Conservation (phyloP, 1,140 invertebrate genomes). For the Neelides sp. region DNA sequence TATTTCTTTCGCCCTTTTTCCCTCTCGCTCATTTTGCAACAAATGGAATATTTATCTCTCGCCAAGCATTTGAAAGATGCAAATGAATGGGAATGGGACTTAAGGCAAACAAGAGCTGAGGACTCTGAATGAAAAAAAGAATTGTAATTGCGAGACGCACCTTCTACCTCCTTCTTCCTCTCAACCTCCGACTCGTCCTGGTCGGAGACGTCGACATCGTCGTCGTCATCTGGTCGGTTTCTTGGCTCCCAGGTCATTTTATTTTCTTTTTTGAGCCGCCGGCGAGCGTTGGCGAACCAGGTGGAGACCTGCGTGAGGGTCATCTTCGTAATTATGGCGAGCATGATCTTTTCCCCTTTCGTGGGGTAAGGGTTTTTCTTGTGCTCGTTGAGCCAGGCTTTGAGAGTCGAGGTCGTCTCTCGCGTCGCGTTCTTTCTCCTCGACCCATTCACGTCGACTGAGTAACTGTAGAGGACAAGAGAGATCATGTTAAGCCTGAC, state of each 20-base stretch:
- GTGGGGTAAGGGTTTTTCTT: conserved; percentile 49
- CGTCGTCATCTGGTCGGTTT: conserved; percentile 41
- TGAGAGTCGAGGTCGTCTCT: conserved; percentile 91
- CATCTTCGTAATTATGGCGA: conserved; percentile 53
- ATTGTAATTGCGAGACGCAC: too few relatives aligned
- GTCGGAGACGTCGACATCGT: conserved; percentile 31
- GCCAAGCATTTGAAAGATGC: too few relatives aligned
- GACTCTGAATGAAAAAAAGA: too few relatives aligned
- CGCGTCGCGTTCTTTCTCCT: conserved; percentile 91
- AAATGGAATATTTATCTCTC: too few relatives aligned
- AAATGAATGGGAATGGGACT: too few relatives aligned
- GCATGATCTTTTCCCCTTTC: conserved; percentile 52
- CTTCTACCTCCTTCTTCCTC: conserved; percentile 23
- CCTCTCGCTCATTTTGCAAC: too few relatives aligned
- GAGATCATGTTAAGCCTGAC: not conserved
- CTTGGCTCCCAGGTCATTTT: conserved; percentile 54
- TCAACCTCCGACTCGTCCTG: conserved; percentile 28
- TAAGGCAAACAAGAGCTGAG: too few relatives aligned
- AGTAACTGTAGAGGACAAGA: conserved; percentile 51
- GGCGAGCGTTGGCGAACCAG: conserved; percentile 55
- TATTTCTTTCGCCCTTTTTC: too few relatives aligned
- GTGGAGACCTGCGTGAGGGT: conserved; percentile 52
- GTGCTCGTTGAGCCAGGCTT: conserved; percentile 79
- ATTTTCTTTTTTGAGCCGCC: conserved; percentile 55
- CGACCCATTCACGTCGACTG: conserved; percentile 77